These are phyloP conservation scores for Hemiscyllium ocellatum DNA, from an alignment of 2,113 vertebrate species.

Conservation along the genomic window DNA sequence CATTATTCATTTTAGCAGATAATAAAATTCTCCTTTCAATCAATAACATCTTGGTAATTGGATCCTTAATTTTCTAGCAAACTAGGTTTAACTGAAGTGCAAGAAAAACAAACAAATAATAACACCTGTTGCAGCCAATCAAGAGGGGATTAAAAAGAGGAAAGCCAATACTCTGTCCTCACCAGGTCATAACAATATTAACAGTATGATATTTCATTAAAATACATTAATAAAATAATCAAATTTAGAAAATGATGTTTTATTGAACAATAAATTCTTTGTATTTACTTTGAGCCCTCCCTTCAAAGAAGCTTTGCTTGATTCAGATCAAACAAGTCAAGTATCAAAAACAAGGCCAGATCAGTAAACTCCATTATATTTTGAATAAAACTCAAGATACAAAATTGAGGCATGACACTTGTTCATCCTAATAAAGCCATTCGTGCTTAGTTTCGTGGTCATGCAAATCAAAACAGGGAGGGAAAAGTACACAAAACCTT, in stretches of 20 bases:
- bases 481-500: conserved; percentile 66
- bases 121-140: no score
- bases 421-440: conserved; percentile 40
- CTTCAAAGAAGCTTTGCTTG: neutral
- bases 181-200: no score
- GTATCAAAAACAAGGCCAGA: neutral
- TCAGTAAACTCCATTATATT: neutral
- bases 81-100: no score
- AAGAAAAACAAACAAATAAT: no score
- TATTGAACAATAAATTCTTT: neutral
- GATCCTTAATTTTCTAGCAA: no score
- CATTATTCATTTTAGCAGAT: no score
- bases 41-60: no score
- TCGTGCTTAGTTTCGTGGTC: conserved; percentile 50
- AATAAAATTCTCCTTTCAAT: no score
- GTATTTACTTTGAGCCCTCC: neutral
- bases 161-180: no score
- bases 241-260: neutral
- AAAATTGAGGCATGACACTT: conserved; percentile 4
- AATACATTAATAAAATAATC: neutral
- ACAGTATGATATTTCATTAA: neutral
- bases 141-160: no score
- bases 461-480: conserved; percentile 50
- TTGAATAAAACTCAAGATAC: neutral
- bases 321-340: neutral